phyloP scores from a whole-genome alignment of 2,113 vertebrate genomes.

The Anthoscopus minutus region DNA sequence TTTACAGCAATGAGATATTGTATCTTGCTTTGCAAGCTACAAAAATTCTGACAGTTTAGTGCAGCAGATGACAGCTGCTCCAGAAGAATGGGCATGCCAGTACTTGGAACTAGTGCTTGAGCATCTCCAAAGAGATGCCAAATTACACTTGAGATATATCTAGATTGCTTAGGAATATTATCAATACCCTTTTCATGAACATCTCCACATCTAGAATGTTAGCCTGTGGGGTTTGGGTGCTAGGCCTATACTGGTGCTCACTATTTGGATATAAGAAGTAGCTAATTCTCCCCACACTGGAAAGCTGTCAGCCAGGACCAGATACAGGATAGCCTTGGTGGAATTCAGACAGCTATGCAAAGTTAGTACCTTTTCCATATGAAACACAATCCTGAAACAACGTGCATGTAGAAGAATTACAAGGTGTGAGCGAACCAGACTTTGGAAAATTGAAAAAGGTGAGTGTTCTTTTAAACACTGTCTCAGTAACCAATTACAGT shows the following conservation, averaged over 20 bases:
- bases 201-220: neutral
- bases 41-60: neutral
- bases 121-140: neutral
- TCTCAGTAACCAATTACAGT: neutral
- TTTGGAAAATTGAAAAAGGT: neutral
- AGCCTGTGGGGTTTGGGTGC: neutral
- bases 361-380: neutral
- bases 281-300: fast-evolving
- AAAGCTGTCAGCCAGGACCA: neutral
- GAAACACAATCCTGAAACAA: neutral
- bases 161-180: neutral
- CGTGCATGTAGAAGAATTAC: neutral
- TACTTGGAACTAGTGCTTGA: neutral
- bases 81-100: neutral
- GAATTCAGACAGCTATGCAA: neutral
- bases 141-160: fast-evolving
- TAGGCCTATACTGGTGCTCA: neutral
- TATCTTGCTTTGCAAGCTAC: neutral
- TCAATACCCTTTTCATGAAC: neutral
- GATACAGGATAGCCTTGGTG: neutral
- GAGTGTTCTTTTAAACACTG: neutral
- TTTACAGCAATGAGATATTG: neutral
- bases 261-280: neutral
- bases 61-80: neutral
- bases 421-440: neutral